Conservation (phyloP, 2,888 invertebrate genomes). For the Synergus laeviventris region DNA sequence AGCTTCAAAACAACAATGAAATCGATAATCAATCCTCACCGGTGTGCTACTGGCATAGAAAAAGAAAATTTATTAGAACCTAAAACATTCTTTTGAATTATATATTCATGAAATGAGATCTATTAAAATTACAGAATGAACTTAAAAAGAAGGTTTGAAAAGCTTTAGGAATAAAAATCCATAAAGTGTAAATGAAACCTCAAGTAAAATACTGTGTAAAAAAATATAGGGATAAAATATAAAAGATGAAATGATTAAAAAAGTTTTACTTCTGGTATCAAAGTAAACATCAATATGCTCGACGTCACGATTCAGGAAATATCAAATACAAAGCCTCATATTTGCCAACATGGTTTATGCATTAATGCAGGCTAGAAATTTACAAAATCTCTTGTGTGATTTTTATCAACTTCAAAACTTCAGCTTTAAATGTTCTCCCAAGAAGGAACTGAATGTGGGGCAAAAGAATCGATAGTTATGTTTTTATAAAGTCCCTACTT, state of each 20-base stretch:
- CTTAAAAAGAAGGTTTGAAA: neutral
- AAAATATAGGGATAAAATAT: neutral
- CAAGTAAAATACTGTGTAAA: neutral
- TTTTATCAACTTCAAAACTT: constrained; percentile 21
- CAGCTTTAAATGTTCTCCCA: constrained; percentile 19
- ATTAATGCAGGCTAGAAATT: neutral
- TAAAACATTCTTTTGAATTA: neutral
- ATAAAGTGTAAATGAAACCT: neutral
- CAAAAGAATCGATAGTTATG: constrained; percentile 31
- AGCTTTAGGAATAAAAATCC: neutral
- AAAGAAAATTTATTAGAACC: neutral
- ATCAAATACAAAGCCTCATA: neutral
- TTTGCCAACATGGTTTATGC: neutral
- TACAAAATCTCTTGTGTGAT: constrained; percentile 2
- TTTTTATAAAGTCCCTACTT: constrained; percentile 29
- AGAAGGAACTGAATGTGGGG: constrained; percentile 18
- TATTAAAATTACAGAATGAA: neutral
- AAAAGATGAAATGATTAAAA: no score
- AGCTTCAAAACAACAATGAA: neutral
- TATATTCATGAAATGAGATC: neutral
- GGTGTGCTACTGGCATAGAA: neutral
- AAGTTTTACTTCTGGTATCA: neutral
- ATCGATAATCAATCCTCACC: neutral
- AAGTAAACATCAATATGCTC: neutral
- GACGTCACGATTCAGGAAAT: neutral